phyloP scores from a whole-genome alignment of 2,888 invertebrate genomes.

The Sabatieria punctata region DNA sequence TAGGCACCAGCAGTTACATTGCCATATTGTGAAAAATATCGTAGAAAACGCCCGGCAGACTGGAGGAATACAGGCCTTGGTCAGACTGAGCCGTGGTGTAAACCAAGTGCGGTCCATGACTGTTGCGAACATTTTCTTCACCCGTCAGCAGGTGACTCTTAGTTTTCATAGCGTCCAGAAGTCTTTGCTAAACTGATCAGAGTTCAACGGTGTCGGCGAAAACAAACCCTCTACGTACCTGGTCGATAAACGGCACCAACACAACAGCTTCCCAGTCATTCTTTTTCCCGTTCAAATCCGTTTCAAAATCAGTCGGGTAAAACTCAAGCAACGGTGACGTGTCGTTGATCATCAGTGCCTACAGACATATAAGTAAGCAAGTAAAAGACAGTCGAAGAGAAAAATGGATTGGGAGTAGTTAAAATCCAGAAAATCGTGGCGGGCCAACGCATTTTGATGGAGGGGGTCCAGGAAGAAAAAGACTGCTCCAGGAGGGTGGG shows the following conservation, averaged over 20 bases:
- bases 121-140: conserved; percentile 57
- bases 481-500: too few species aligned
- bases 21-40: conserved; percentile 28
- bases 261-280: conserved; percentile 94
- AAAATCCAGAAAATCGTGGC: conserved; percentile 8
- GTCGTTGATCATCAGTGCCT: conserved; percentile 51
- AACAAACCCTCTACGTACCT: conserved; percentile 39
- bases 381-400: too few species aligned
- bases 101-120: conserved; percentile 66
- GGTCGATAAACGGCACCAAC: conserved; percentile 77
- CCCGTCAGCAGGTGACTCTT: conserved; percentile 47
- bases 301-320: conserved; percentile 74
- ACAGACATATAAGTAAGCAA: conserved; percentile 11
- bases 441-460: not conserved
- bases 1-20: conserved; percentile 31
- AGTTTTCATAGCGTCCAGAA: conserved; percentile 53
- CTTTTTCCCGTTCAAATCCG: conserved; percentile 84
- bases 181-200: conserved; percentile 36
- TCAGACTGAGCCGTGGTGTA: conserved; percentile 49
- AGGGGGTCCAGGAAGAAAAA: not conserved
- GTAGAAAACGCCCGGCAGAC: conserved; percentile 28
- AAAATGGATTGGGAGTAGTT: too few species aligned
- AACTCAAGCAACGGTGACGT: conserved; percentile 68
- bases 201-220: not conserved
- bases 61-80: conserved; percentile 36